phyloP scores from a whole-genome alignment of 2,888 invertebrate genomes.

The Tethea ocularis region DNA sequence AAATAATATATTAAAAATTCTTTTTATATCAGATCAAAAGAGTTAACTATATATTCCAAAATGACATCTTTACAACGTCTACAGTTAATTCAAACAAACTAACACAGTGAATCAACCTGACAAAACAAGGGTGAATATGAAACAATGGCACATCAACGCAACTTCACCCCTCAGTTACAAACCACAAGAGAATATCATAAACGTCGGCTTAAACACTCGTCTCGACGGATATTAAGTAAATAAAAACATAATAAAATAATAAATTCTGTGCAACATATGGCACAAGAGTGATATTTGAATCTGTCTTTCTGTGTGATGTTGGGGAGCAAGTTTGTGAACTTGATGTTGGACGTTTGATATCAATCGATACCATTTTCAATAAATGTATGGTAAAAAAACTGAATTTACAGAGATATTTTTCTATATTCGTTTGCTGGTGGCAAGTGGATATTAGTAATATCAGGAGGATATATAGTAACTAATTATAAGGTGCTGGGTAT shows the following conservation, averaged over 20 bases:
- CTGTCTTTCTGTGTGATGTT: constrained; percentile 33
- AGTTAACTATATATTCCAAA: too few relatives aligned
- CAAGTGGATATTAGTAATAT: too few relatives aligned
- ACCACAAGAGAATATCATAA: constrained; percentile 82
- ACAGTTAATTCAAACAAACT: constrained; percentile 35
- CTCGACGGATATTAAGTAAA: constrained; percentile 76
- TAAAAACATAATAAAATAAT: constrained; percentile 83
- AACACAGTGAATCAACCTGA: constrained; percentile 63
- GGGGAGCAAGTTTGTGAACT: background rate
- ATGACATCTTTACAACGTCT: constrained; percentile 3
- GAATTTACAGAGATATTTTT: too few relatives aligned
- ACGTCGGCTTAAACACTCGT: constrained; percentile 82
- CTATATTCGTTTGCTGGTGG: too few relatives aligned
- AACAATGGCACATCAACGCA: constrained; percentile 73
- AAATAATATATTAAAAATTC: too few relatives aligned
- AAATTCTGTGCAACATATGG: constrained; percentile 80
- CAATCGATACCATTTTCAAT: background rate
- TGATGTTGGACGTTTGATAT: background rate
- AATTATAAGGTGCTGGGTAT: too few relatives aligned
- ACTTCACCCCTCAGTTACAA: constrained; percentile 65
- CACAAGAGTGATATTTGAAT: constrained; percentile 49
- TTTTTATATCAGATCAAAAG: too few relatives aligned
- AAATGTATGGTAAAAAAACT: background rate
- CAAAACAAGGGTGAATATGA: constrained; percentile 73
- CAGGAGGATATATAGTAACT: too few relatives aligned